Base-by-base conservation (phyloP, 2,113 vertebrate genomes). In the Xiphophorus hellerii region DNA sequence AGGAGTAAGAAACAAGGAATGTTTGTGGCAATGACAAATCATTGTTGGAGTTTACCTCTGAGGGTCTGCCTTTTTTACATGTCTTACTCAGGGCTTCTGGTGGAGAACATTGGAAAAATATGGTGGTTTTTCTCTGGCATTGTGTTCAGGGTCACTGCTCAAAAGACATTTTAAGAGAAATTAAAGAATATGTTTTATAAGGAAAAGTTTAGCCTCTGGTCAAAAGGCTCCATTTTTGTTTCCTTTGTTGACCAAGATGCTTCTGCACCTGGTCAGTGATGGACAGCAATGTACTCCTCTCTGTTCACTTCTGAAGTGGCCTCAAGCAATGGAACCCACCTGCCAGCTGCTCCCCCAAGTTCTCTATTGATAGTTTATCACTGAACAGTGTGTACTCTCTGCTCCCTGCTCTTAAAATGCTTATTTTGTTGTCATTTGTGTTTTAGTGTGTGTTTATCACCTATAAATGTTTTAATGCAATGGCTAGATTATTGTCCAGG, bases 21-120 rank as follows among this genome's bases (percentile, higher is more conserved):
- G 66, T 61, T 51, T 82, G 81, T 80, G 82, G 75, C 69, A 61
- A 51, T 84, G 88, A 91, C 84, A 72, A 81, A 90, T 81, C 28
- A 78, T 74, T 78, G 80, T 65, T 81, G 69, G 73, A 84, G 66
- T 81, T 83, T 79, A 83, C 80, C 73, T 76, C 65, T 44, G 58
- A 68, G 84, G 75, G 73, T 63, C 30, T 80, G 72, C 63, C 76
- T 65, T 86, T 87, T 80, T 83, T 77, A 76, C 77, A 62, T 84
- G 73, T 37, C 60, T 80, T 86, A 66, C 77, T 83, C 87, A 51
- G 44, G 81, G 69, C 51, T 77, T 69, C 62, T 63, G 35, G 58
- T 68, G 33, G 33, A 30, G 27, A 39, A 58, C 17, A 14, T 35
- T 66, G 69, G 39, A 54, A 62, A 51, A 66, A 31, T 3, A 66